Evolutionary conservation across 2,888 invertebrate species (phyloP).

Genomic region (Frankliniella intonsa): DNA sequence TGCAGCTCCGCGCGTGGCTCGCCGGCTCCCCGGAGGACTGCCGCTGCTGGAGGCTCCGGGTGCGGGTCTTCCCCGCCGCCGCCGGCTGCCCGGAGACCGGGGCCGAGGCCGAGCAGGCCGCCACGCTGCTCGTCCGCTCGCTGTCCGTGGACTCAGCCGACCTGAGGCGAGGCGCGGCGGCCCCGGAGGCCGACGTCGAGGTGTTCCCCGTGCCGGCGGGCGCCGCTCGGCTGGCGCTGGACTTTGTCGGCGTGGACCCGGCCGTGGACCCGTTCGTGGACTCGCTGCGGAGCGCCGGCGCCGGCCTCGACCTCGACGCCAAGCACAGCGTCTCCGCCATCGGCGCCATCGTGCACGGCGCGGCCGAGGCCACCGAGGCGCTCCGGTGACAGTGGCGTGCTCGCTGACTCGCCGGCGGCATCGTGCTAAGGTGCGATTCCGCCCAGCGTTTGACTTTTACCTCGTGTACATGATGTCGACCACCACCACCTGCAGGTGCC

Average conservation of each 20-base stretch:
- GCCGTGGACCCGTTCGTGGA: not conserved
- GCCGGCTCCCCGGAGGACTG: constrained; percentile 12
- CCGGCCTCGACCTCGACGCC: not conserved
- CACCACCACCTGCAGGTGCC: too few species aligned
- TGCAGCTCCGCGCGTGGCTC: not conserved
- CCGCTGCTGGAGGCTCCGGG: not conserved
- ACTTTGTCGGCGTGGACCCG: not conserved
- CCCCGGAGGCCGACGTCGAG: not conserved
- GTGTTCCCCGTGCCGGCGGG: not conserved
- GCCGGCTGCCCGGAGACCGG: not conserved
- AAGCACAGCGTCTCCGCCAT: not conserved
- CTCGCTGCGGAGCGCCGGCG: not conserved
- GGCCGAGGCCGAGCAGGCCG: not conserved
- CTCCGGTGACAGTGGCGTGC: not conserved
- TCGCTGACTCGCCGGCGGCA: too few species aligned
- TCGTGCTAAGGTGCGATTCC: too few species aligned
- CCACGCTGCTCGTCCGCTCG: not conserved
- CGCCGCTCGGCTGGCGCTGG: not conserved
- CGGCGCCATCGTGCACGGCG: not conserved
- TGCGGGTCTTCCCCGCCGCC: not conserved
- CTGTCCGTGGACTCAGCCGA: constrained; percentile 8
- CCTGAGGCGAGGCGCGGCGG: not conserved
- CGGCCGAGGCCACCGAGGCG: not conserved
- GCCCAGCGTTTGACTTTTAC: too few species aligned
- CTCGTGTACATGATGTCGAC: too few species aligned